Conservation (phyloP, 1,140 invertebrate genomes). For the Micrasema longulum region DNA sequence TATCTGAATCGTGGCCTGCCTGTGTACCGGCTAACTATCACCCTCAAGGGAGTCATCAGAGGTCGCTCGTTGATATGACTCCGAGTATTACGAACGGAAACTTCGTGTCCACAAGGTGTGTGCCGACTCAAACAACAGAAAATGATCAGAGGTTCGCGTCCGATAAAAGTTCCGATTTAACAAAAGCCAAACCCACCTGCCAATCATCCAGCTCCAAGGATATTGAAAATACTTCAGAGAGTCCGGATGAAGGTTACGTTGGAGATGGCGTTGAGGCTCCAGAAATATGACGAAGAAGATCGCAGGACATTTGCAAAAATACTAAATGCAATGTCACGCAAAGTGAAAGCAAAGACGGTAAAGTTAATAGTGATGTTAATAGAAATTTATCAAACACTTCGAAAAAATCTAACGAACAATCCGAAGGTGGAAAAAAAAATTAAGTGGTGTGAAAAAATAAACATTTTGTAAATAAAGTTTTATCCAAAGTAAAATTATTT, state of each 20-base stretch:
- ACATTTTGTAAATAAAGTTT: neutral
- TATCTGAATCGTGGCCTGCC: constrained; percentile 37
- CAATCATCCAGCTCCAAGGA: constrained; percentile 65
- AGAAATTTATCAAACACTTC: constrained; percentile 38
- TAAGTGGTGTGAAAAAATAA: constrained; percentile 20
- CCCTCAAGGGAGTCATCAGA: constrained; percentile 47
- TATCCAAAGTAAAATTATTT: constrained; percentile 5
- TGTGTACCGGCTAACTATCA: constrained; percentile 53
- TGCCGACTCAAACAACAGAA: constrained; percentile 71
- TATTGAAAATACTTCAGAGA: constrained; percentile 78
- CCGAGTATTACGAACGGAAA: constrained; percentile 56
- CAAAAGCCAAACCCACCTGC: constrained; percentile 59
- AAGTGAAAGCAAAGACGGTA: constrained; percentile 48
- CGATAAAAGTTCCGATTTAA: constrained; percentile 58
- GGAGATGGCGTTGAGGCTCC: constrained; percentile 74
- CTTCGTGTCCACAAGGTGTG: constrained; percentile 62
- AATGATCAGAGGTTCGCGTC: constrained; percentile 59
- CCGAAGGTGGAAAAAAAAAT: constrained; percentile 38
- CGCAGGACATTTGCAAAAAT: constrained; percentile 58
- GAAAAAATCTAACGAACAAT: constrained; percentile 28
- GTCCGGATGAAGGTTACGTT: constrained; percentile 89
- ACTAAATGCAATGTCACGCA: constrained; percentile 23
- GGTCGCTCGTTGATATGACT: constrained; percentile 48
- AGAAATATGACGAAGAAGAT: constrained; percentile 74
- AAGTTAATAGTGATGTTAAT: constrained; percentile 44